Percentiles rank a stretch among this genome's conserved stretches.
phyloP scores from a whole-genome alignment of 2,797 vertebrate genomes.

The Hylomyscus alleni region DNA sequence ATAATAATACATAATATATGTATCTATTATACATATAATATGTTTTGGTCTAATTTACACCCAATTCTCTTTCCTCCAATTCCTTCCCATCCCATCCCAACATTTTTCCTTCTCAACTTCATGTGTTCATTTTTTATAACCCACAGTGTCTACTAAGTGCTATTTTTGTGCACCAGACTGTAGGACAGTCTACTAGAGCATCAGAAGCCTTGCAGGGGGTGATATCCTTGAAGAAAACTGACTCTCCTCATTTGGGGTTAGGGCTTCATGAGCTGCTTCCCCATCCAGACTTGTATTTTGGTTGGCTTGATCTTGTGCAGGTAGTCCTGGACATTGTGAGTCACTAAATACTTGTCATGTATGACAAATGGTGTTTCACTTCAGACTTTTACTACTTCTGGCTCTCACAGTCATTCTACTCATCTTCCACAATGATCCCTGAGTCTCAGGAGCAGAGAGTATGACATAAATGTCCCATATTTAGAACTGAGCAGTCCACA shows the following conservation, averaged over 20 bases:
- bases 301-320: not conserved
- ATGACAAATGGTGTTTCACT: not conserved
- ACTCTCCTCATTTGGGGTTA: not conserved
- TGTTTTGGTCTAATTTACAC: not conserved
- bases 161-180: not conserved
- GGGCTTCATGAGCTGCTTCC: not conserved
- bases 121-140: not conserved
- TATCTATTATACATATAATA: not conserved
- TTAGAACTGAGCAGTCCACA: not conserved
- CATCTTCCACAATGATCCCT: not conserved
- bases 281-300: not conserved
- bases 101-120: not conserved
- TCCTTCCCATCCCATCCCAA: not conserved
- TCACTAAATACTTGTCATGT: not conserved
- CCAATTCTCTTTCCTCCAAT: not conserved
- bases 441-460: not conserved
- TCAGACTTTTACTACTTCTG: not conserved
- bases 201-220: not conserved
- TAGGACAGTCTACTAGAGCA: not conserved
- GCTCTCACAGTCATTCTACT: not conserved
- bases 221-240: not conserved
- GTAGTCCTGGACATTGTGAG: not conserved
- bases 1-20: no score
- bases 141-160: not conserved
- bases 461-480: not conserved